These are phyloP conservation scores for Erinaceus europaeus DNA, from an alignment of 2,113 vertebrate genomes.

Conservation along the genomic window DNA sequence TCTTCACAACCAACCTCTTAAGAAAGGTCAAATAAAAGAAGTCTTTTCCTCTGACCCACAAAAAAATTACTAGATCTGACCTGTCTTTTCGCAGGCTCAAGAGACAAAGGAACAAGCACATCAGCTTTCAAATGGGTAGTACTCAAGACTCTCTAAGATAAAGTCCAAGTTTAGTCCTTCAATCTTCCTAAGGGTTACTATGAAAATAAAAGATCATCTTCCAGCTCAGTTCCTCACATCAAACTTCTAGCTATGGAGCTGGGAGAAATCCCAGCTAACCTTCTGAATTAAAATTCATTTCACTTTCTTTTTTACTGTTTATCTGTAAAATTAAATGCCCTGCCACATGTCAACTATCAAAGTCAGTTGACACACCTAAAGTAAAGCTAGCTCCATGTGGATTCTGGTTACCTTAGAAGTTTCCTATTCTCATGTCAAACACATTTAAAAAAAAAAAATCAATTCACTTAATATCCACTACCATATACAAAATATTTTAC, in stretches of 20 bases:
- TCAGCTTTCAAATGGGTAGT: not conserved
- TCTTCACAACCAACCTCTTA: not conserved
- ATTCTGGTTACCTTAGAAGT: not conserved
- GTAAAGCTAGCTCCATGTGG: not conserved
- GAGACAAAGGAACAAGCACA: conserved; percentile 10
- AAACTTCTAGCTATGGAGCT: not conserved
- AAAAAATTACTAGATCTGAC: not conserved
- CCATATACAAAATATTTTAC: not conserved
- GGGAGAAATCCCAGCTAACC: not conserved
- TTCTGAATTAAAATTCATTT: not conserved
- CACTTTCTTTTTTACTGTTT: not conserved
- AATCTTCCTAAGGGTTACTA: not conserved
- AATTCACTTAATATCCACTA: not conserved
- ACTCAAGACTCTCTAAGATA: not conserved
- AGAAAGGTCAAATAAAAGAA: conserved; percentile 33
- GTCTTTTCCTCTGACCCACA: conserved; percentile 4
- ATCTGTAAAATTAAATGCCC: not conserved
- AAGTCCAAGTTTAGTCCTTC: not conserved
- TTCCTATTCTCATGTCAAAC: not conserved
- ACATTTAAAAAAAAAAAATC: not conserved
- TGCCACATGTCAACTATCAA: not conserved
- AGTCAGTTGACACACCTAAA: not conserved
- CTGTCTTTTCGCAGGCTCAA: conserved; percentile 17
- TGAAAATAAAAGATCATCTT: not conserved
- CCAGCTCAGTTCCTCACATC: not conserved